phyloP scores from a whole-genome alignment of 2,888 invertebrate genomes.

The Panopea generosa region DNA sequence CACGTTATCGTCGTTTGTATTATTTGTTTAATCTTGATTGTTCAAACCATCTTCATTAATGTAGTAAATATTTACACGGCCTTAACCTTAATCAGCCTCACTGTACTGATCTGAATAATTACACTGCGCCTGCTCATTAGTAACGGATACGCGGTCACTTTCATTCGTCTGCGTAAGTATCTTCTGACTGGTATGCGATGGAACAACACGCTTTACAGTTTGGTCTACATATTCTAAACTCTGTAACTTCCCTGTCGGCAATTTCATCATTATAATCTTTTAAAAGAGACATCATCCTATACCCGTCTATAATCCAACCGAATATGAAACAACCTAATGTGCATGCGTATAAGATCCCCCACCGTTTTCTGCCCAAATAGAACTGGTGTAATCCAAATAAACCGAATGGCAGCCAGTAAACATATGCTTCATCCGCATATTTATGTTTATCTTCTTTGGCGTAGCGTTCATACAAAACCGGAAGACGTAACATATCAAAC shows the following conservation, averaged over 20 bases:
- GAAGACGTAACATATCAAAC: too few species aligned
- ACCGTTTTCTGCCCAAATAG: conserved; percentile 52
- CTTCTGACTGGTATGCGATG: conserved; percentile 41
- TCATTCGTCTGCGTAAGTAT: too few species aligned
- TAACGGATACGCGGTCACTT: too few species aligned
- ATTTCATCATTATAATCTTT: conserved; percentile 53
- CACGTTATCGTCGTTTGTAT: too few species aligned
- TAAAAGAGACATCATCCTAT: conserved; percentile 43
- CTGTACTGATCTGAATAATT: too few species aligned
- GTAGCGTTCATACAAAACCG: too few species aligned
- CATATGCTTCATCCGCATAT: conserved; percentile 65
- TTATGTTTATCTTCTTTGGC: too few species aligned
- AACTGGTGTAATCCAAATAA: conserved; percentile 65
- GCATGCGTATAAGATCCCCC: conserved; percentile 63
- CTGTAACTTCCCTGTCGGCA: conserved; percentile 44
- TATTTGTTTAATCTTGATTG: too few species aligned
- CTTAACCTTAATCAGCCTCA: too few species aligned
- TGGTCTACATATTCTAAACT: conserved; percentile 54
- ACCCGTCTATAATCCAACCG: conserved; percentile 61
- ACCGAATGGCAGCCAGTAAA: conserved; percentile 64
- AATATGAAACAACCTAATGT: conserved; percentile 56
- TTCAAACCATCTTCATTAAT: too few species aligned
- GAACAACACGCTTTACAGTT: conserved; percentile 41
- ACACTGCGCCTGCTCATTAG: too few species aligned
- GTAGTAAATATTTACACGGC: too few species aligned